Evolutionary conservation across 2,797 vertebrate genomes (phyloP).

Genomic region (Buphagus erythrorhynchus): DNA sequence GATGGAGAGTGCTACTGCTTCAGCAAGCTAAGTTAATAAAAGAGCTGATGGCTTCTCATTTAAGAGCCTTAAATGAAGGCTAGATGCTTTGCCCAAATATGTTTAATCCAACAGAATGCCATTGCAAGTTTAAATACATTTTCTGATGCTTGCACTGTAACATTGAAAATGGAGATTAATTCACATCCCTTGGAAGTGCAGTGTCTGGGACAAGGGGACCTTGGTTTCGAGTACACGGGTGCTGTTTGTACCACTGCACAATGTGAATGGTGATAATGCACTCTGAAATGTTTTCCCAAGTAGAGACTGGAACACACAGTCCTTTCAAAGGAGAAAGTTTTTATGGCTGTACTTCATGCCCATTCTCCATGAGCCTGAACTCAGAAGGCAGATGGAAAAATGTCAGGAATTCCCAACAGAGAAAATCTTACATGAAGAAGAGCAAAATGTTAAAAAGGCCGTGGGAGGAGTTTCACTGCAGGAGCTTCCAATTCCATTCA

Average conservation of each 20-base stretch:
- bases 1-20: not conserved
- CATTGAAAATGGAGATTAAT: not conserved
- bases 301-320: not conserved
- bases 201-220: not conserved
- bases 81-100: not conserved
- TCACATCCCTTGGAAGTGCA: not conserved
- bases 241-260: not conserved
- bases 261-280: not conserved
- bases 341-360: not conserved
- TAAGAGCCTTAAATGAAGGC: not conserved
- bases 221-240: rapidly evolving
- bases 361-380: not conserved
- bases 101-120: not conserved
- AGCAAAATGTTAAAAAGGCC: not conserved
- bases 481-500: not conserved
- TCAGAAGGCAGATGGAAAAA: not conserved
- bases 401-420: not conserved
- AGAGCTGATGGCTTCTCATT: not conserved
- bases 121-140: not conserved
- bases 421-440: not conserved
- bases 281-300: not conserved
- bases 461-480: not conserved
- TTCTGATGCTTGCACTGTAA: not conserved
- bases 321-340: not conserved
- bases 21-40: not conserved